Base-by-base conservation (phyloP, 2,113 vertebrate species). In the Sander lucioperca region DNA sequence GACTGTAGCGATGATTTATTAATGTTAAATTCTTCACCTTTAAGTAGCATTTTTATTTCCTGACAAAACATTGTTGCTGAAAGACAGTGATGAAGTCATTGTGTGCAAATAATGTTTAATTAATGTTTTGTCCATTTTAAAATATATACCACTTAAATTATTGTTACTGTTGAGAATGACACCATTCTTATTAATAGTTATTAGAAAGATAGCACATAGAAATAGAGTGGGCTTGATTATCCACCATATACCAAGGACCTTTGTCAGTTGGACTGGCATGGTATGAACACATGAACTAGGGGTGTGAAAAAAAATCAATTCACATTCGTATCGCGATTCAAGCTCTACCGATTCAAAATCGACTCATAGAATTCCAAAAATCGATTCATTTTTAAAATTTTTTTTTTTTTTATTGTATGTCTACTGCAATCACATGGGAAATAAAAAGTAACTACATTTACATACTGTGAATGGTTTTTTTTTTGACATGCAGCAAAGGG, bases 241-340 rank as follows among this genome's bases (percentile, higher is more conserved):
- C 56, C 6, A 2, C 16, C 15, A 27, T 19, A 33, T 18, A 30
- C n/a, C 15, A 48, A n/a, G 33, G 51, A 56, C 58, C 48, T 53
- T 43, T 69, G 79, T 16, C 23, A 39, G 51, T 48, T 70, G n/a
- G 84, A 64, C 67, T 79, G 77, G 61, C 54, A n/a, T 68, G 66
- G 39, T 79, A 81, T 80, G 79, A 11, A 43, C 10, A 10, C 36
- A 43, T 11, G 39, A 33, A 33, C 33, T 33, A 33, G 5, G 30
- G 30, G 0, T 33, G 30, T 33, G 5, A 5, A 33, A 33, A 30
- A 33, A 33, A 33, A 33, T 33, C 30, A 33, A 33, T 33, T 33
- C 30, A 33, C 30, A 33, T 33, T 33, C 30, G 30, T 30, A 30
- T 30, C 4, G 30, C n/a, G 30, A 30, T 30, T 30, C 3, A 30